Evolutionary conservation across 2,888 invertebrate species (phyloP).

Genomic region (Spilarctia lutea): DNA sequence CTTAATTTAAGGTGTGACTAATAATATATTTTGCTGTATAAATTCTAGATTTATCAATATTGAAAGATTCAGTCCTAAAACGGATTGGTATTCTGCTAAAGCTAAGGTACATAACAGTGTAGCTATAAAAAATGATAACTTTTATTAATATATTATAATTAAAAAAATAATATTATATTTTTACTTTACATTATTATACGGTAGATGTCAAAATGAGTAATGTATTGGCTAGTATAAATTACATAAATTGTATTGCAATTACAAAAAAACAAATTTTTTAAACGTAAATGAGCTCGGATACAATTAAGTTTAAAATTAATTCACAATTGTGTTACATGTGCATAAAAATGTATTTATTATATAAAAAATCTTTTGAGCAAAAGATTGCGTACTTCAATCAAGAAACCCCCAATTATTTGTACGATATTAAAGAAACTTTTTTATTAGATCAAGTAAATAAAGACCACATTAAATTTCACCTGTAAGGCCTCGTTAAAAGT

Average conservation of each 20-base stretch:
- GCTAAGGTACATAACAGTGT: neutral
- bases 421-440: conserved; percentile 47
- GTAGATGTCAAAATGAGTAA: no score
- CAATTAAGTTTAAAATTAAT: neutral
- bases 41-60: neutral
- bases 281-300: neutral
- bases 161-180: no score
- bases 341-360: neutral
- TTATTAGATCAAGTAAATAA: conserved; percentile 43
- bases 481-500: conserved; percentile 69
- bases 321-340: neutral
- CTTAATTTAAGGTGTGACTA: conserved; percentile 15
- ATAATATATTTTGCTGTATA: neutral
- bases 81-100: neutral
- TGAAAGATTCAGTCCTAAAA: neutral
- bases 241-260: no score
- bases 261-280: neutral
- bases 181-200: no score
- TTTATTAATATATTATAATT: no score
- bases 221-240: no score
- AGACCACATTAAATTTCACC: conserved; percentile 53
- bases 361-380: conserved; percentile 10
- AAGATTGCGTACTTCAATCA: conserved; percentile 21
- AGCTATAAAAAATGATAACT: neutral
- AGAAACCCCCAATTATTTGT: conserved; percentile 41